A percentile compares a stretch with the other conserved stretches of the same genome.
Conservation (phyloP, 2,888 invertebrate genomes). For the Tetranychus truncatus region DNA sequence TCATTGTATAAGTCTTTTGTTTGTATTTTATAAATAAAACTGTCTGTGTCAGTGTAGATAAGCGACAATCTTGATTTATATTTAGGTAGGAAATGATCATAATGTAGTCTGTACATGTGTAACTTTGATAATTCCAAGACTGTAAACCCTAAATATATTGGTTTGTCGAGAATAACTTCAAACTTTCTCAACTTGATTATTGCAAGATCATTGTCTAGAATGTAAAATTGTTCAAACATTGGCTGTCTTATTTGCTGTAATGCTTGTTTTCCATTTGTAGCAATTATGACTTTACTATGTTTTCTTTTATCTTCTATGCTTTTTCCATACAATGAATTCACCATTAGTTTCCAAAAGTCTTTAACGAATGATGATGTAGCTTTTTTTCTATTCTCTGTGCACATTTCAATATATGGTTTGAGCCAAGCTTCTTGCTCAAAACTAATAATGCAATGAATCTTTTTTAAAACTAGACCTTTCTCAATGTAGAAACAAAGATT, state of each 20-base stretch:
- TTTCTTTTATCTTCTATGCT: slow-evolving; percentile 30
- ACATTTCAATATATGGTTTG: slow-evolving; percentile 26
- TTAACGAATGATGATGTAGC: slow-evolving; percentile 31
- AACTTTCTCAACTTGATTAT: slow-evolving; percentile 13
- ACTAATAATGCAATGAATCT: background rate
- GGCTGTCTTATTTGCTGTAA: slow-evolving; percentile 17
- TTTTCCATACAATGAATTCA: slow-evolving; percentile 31
- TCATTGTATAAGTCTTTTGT: slow-evolving; percentile 29
- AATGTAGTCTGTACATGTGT: slow-evolving; percentile 28
- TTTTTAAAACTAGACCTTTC: background rate
- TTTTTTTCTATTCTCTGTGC: slow-evolving; percentile 25
- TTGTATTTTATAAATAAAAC: slow-evolving; percentile 27
- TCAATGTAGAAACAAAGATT: background rate
- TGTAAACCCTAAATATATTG: slow-evolving; percentile 28
- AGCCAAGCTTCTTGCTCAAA: slow-evolving; percentile 22
- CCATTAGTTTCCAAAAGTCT: slow-evolving; percentile 32
- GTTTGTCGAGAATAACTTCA: slow-evolving; percentile 25
- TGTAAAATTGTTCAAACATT: slow-evolving; percentile 15
- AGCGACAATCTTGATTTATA: slow-evolving; percentile 27
- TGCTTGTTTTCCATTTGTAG: slow-evolving; percentile 12
- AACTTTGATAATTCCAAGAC: slow-evolving; percentile 29
- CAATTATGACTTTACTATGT: slow-evolving; percentile 28
- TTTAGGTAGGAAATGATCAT: slow-evolving; percentile 25
- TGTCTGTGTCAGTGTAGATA: slow-evolving; percentile 31
- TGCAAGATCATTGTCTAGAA: slow-evolving; percentile 11